Conservation (phyloP, 1,140 invertebrate species). For the Chironomus tepperi region DNA sequence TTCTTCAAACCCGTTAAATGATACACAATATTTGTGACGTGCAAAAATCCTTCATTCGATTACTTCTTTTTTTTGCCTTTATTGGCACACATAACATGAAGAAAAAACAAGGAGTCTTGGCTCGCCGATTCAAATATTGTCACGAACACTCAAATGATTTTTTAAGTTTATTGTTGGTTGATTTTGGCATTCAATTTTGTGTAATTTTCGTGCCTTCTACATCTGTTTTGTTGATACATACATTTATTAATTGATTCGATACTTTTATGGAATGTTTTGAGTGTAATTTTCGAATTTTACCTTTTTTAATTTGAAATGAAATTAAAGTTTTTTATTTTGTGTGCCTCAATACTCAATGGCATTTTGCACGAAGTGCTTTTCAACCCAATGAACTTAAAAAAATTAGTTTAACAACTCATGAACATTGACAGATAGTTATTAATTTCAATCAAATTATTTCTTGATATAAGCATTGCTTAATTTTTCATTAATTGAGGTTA, state of each 20-base stretch:
- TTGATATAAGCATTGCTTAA: too few species aligned
- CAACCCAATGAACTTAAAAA: too few species aligned
- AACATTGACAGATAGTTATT: too few species aligned
- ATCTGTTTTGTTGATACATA: slow-evolving; percentile 14
- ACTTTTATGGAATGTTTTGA: slow-evolving; percentile 1
- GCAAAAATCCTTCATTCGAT: background rate
- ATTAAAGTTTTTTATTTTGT: background rate
- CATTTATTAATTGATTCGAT: slow-evolving; percentile 6
- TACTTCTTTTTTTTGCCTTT: background rate
- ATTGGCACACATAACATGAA: background rate
- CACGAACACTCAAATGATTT: slow-evolving; percentile 15
- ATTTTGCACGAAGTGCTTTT: background rate
- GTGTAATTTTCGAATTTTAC: background rate
- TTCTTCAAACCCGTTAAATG: background rate
- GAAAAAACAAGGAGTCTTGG: too few species aligned
- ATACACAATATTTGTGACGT: background rate
- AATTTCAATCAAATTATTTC: too few species aligned
- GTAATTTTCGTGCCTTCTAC: slow-evolving; percentile 3
- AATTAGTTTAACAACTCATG: too few species aligned
- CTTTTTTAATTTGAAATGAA: background rate
- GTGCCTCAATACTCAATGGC: background rate
- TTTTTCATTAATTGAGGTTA: too few species aligned
- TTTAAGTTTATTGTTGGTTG: slow-evolving; percentile 13
- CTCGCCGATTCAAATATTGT: background rate
- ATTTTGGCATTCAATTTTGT: slow-evolving; percentile 8